Percentiles rank a stretch among this genome's conserved stretches.
Evolutionary conservation across 2,113 vertebrate species (phyloP).

Genomic region (Nothocercus nigrocapillus): DNA sequence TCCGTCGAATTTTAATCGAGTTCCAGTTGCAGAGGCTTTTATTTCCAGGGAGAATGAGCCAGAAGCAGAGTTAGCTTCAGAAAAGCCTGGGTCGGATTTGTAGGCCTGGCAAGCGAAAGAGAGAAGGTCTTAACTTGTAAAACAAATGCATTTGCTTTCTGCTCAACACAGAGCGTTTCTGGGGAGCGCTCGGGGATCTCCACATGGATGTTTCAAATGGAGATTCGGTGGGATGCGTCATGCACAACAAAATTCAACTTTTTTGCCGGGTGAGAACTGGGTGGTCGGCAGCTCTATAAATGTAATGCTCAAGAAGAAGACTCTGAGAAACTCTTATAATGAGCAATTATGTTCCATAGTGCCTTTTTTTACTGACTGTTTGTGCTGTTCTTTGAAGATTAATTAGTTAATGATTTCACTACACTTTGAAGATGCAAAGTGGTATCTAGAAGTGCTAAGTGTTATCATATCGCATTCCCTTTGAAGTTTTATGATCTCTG

Average conservation of each 20-base stretch:
- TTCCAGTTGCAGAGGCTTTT: background rate
- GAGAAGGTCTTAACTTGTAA: background rate
- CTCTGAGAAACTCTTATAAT: slow-evolving; percentile 32
- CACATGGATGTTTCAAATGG: background rate
- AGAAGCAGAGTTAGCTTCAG: background rate
- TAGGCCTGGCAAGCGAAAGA: background rate
- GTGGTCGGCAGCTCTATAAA: background rate
- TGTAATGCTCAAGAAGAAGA: background rate
- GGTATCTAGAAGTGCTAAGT: slow-evolving; percentile 65
- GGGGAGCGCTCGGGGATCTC: background rate
- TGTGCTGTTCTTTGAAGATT: slow-evolving; percentile 67
- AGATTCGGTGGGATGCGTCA: background rate
- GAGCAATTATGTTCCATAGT: slow-evolving; percentile 52
- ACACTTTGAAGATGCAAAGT: slow-evolving; percentile 66
- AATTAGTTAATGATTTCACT: slow-evolving; percentile 73
- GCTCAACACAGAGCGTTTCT: background rate
- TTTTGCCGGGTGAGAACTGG: background rate
- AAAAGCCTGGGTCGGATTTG: background rate
- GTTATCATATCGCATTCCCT: slow-evolving; percentile 62
- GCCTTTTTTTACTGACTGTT: slow-evolving; percentile 34
- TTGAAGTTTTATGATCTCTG: slow-evolving; percentile 71
- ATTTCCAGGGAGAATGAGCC: background rate
- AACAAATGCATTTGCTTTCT: background rate
- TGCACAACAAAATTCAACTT: background rate
- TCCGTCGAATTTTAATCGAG: slow-evolving; percentile 50